Conservation (phyloP, 2,797 vertebrate species). For the Hyperoplus lanceolatus region DNA sequence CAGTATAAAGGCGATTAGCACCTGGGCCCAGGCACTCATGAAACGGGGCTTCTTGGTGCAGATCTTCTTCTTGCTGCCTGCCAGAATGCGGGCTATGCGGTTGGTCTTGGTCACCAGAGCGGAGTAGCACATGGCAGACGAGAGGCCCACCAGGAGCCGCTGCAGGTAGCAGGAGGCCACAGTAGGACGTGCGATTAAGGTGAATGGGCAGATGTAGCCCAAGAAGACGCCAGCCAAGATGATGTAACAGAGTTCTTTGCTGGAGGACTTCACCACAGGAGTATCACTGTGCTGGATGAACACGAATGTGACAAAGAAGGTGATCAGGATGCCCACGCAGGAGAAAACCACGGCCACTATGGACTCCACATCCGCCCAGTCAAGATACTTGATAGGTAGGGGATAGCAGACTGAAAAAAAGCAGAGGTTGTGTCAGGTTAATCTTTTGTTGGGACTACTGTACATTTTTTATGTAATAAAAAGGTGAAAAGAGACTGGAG, state of each 20-base stretch:
- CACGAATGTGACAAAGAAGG: conserved; percentile 97
- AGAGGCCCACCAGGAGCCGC: conserved; percentile 96
- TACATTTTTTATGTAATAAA: conserved; percentile 15
- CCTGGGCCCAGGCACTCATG: conserved; percentile 99
- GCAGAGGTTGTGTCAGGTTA: conserved; percentile 20
- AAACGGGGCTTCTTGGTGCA: conserved; percentile 97
- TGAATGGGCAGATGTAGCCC: conserved; percentile 98
- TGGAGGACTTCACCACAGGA: conserved; percentile 98
- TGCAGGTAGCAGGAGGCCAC: conserved; percentile 96
- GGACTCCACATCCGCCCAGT: conserved; percentile 97
- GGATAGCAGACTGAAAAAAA: conserved; percentile 89
- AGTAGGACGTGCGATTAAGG: conserved; percentile 94
- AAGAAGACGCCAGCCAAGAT: conserved; percentile 97
- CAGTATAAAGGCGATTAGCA: conserved; percentile 94
- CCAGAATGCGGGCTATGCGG: conserved; percentile 97
- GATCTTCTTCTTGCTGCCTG: conserved; percentile 99
- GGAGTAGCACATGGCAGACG: conserved; percentile 98
- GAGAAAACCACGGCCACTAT: conserved; percentile 97
- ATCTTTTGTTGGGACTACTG: not conserved
- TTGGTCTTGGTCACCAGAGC: conserved; percentile 99
- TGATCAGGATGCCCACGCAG: conserved; percentile 96
- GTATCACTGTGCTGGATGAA: conserved; percentile 99
- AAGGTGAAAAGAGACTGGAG: conserved; percentile 5
- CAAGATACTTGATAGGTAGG: conserved; percentile 93
- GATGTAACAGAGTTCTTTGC: conserved; percentile 97